Evolutionary conservation across 2,113 vertebrate genomes (phyloP).

Genomic region (Tor tambroides): DNA sequence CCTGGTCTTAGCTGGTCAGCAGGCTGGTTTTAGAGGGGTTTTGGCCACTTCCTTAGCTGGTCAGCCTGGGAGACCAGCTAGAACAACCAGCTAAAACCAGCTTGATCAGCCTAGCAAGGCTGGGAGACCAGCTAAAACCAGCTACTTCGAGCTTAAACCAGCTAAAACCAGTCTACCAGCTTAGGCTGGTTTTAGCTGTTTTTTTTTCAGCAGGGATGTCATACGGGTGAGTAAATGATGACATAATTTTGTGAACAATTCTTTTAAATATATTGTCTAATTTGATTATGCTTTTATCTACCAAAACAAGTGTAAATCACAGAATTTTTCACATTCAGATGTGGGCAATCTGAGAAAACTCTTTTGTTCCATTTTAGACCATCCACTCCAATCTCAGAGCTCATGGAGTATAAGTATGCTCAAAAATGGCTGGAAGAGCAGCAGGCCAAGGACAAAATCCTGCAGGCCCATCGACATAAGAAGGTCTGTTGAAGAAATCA

Average conservation of each 20-base stretch:
- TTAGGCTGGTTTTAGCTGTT: too few relatives aligned
- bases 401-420: slow-evolving; percentile 84
- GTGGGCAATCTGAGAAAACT: not conserved
- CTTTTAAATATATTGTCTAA: not conserved
- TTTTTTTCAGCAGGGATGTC: too few relatives aligned
- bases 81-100: too few relatives aligned
- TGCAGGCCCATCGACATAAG: slow-evolving; percentile 64
- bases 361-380: slow-evolving; percentile 69
- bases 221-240: not conserved
- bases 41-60: too few relatives aligned
- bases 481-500: slow-evolving; percentile 63
- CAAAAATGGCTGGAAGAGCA: slow-evolving; percentile 83
- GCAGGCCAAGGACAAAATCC: slow-evolving; percentile 66
- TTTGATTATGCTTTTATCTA: not conserved
- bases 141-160: too few relatives aligned
- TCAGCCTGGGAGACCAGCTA: too few relatives aligned
- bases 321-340: not conserved
- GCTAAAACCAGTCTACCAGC: too few relatives aligned
- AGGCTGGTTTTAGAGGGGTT: too few relatives aligned
- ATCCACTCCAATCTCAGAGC: slow-evolving; percentile 77
- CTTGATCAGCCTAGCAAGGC: too few relatives aligned
- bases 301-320: not conserved
- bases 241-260: not conserved
- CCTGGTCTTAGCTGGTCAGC: too few relatives aligned
- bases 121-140: too few relatives aligned